Conservation (phyloP, 2,888 invertebrate genomes). For the Laspeyria flexula region DNA sequence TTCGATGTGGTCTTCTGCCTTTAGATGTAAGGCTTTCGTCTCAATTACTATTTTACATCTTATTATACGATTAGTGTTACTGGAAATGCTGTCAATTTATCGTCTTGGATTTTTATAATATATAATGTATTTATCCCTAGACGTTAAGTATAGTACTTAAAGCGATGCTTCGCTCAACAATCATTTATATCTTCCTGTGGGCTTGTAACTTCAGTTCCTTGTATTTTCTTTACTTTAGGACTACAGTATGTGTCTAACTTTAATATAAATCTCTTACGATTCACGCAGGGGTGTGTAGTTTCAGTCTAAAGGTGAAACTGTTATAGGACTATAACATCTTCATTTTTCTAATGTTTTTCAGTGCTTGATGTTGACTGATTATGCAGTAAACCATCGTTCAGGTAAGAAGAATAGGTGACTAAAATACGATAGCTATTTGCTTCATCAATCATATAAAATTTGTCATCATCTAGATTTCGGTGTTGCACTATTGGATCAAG, state of each 20-base stretch:
- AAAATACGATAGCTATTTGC: not conserved
- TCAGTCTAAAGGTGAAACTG: not conserved
- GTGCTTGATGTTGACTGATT: not conserved
- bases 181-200: conserved; percentile 43
- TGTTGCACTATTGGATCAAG: conserved; percentile 31
- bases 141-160: conserved; percentile 60
- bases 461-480: conserved; percentile 5
- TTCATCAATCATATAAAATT: not conserved
- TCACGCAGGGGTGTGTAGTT: not conserved
- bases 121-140: conserved; percentile 62
- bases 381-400: not conserved
- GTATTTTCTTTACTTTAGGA: conserved; percentile 38
- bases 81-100: conserved; percentile 82
- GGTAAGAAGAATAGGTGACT: not conserved
- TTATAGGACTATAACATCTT: not conserved
- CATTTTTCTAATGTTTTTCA: too few species aligned
- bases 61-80: conserved; percentile 73
- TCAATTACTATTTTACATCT: conserved; percentile 73
- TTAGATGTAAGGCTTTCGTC: conserved; percentile 71
- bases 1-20: conserved; percentile 62
- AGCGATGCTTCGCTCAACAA: conserved; percentile 67
- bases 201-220: conserved; percentile 49
- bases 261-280: conserved; percentile 5
- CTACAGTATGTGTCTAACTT: conserved; percentile 9
- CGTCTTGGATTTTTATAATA: conserved; percentile 73